Evolutionary conservation across 2,113 vertebrate genomes (phyloP).

Genomic region (Pelodiscus sinensis): DNA sequence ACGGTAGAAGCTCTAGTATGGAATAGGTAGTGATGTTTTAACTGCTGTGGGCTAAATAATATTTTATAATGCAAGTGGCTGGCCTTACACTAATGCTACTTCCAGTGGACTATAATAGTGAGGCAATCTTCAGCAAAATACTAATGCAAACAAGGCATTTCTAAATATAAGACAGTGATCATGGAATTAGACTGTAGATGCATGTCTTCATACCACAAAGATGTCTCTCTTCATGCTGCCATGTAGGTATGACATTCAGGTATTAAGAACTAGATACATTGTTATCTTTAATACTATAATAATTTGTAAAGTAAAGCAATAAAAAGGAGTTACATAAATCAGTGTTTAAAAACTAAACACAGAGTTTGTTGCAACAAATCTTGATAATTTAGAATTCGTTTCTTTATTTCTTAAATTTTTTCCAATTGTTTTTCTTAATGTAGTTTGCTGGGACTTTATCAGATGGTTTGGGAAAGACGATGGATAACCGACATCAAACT

Average conservation of each 20-base stretch:
- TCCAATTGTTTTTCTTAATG: slow-evolving; percentile 9
- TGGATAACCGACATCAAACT: slow-evolving; percentile 95
- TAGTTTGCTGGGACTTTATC: slow-evolving; percentile 97
- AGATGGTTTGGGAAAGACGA: slow-evolving; percentile 95
- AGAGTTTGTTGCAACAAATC: background rate
- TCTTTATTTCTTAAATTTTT: background rate
- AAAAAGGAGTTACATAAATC: background rate
- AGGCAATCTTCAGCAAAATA: background rate
- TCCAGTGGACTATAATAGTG: background rate
- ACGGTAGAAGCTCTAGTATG: background rate
- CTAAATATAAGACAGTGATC: background rate
- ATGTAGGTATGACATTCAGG: background rate
- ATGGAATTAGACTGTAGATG: background rate
- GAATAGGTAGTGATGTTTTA: background rate
- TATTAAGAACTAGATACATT: background rate
- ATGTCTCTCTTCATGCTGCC: background rate
- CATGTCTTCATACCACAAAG: background rate
- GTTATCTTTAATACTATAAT: background rate
- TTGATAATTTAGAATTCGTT: background rate
- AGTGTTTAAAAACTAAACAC: background rate
- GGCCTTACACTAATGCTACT: background rate
- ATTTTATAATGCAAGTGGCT: background rate
- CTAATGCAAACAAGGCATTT: background rate
- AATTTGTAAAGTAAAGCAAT: background rate
- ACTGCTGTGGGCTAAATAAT: background rate